Base-by-base conservation (phyloP, 2,113 vertebrate genomes). In the Ictalurus furcatus region DNA sequence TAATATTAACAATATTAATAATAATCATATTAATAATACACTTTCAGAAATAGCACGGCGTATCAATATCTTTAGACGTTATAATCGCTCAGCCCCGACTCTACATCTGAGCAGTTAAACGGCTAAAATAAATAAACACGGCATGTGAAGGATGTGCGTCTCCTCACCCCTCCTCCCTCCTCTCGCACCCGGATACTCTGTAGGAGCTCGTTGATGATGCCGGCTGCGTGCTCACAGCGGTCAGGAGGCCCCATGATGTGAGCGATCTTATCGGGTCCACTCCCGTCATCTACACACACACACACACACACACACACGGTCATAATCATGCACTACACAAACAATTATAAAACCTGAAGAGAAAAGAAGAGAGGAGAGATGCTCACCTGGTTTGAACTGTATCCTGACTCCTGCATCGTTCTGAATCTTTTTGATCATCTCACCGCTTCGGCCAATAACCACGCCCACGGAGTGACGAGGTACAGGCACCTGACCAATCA, bases 401-500 rank as follows among this genome's bases (percentile, higher is more conserved):
- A 98, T 98, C 92, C 97, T 96, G 65, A 98, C 97, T 0, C 97
- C 97, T 0, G 97, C 97, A 0, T 98, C 97, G 0, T 96, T 97
- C 95, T 98, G 97, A 88, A 98, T 98, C 93, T 98, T 98, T 93
- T 98, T 98, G 78, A 98, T 98, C 97, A 98, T 98, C 89, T 98
- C 97, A 9, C 97, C 97, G 11, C 90, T 98, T 28, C 97, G 96
- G 30, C 97, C 97, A 25, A 98, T 98, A 56, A 98, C 97, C 28
- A 98, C 97, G 0, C 97, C 97, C 1, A 98, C 97, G 17, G 97
- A 98, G 92, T 98, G 97, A 78, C 97, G 96, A 0, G 97, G 97
- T 8, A 98, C 97, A 0, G 97, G 96, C 0, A 98, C 96, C 97
- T 98, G 92, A 23, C 88, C 76, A 88, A 90, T 91, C 71, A 84